Base-by-base conservation (phyloP, 2,113 vertebrate species). In the Merops nubicus region DNA sequence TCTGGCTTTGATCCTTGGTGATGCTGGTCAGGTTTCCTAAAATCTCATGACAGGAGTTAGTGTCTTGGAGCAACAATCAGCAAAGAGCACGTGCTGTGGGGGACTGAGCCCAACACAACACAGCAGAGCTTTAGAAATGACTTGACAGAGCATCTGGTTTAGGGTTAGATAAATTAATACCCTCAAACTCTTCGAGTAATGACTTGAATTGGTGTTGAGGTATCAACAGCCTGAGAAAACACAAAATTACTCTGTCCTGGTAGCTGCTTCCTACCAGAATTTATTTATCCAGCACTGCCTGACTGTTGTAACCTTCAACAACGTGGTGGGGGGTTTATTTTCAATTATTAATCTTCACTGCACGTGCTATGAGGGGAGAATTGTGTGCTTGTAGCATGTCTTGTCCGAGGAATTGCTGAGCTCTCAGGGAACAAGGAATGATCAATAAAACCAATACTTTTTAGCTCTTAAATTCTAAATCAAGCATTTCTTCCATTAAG, bases 21-120 rank as follows among this genome's bases (percentile, higher is more conserved):
- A 90, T 91, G 91, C 59, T 45, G 77, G 80, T 88, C 83, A 88
- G 56, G 48, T 91, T 94, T 95, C 77, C 89, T 80, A 34, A 91
- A 78, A n/a, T 57, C 60, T 88, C 78, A 67, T 73, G 75, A 74
- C 38, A 74, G 83, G 86, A 59, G 5, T 36, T 63, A 70, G 79
- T 92, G 78, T 78, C 93, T 95, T 75, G 33, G 54, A 90, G 80
- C 74, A 78, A 31, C 15, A 87, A 11, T 63, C 86, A 88, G 40
- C 47, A 63, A 60, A 81, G 59, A 70, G 29, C 16, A 38, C 16
- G 1, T 56, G 77, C 78, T 85, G 21, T 36, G 36, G 40, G 51
- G 51, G 8, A 92, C 50, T 60, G 21, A 65, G 43, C 19, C 59
- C 70, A 29, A 47, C 56, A 57, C 23, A 94, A 43, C 26, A 34